Evolutionary conservation across 2,888 invertebrate species (phyloP), one percentile per base, ranked within the genome.

Genomic region (Iphiclides podalirius): DNA sequence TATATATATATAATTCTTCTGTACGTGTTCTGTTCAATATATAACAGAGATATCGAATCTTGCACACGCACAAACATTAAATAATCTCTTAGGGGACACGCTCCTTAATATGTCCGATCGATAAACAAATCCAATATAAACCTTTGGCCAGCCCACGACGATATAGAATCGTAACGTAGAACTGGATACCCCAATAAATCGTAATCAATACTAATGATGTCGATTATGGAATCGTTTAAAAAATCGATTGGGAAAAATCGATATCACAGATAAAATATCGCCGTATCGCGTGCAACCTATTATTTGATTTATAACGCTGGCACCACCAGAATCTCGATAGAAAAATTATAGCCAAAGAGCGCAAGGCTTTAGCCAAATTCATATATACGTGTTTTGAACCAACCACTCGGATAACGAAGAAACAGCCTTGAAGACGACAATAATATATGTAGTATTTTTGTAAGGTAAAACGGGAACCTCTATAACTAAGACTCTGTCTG

Each of bases 141-240:
- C 39, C 26, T 39, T 39, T 17, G 17, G 11, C 41, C 8, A 8
- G 6, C n/a, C 11, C 11, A 7, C n/a, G 11, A 23, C 14, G 12
- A 35, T 35, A 12, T 23, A 14, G 8, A 17, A 17, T 16, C 17
- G 11, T 16, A 16, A 37, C 11, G 8, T 23, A 39, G 23, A 50
- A 38, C 31, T 53, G 52, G 52, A 57, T 42, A 54, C 37, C 57
- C 54, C 54, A 59, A 81, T 81, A 80, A 81, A 82, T 82, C 63
- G 75, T 76, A 77, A 80, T 79, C 74, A 77, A 75, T 75, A 55
- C 70, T 79, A 80, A 79, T 76, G 75, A 72, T 64, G 67, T 64
- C 79, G 75, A 81, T 83, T 80, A 80, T 79, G 79, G 72, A 70
- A 74, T 73, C 70, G 64, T 37, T 42, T 33, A 48, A 43, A 28